Evolutionary conservation across 2,888 invertebrate genomes (phyloP).

Genomic region (Caenorhabditis plicata): DNA sequence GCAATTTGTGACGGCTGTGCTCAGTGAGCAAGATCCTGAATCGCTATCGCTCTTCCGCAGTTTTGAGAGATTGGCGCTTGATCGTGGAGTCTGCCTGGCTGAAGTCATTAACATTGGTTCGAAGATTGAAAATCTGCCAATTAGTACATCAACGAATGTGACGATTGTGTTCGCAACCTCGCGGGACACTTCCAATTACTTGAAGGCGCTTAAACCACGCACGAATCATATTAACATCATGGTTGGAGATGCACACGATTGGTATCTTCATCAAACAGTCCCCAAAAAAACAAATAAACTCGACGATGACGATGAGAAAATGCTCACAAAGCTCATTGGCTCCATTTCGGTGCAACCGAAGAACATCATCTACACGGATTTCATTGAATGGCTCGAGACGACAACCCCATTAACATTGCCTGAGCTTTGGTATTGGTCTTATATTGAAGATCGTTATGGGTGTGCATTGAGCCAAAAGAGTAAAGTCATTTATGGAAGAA

Average conservation of each 20-base stretch:
- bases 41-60: slow-evolving; percentile 52
- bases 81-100: slow-evolving; percentile 57
- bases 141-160: too few relatives aligned
- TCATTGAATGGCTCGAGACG: slow-evolving; percentile 57
- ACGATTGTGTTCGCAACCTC: slow-evolving; percentile 55
- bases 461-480: slow-evolving; percentile 56
- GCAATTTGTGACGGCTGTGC: slow-evolving; percentile 58
- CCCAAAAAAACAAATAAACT: neutral
- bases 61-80: slow-evolving; percentile 51
- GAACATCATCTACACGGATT: slow-evolving; percentile 54
- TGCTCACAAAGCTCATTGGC: slow-evolving; percentile 54
- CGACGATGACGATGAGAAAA: too few relatives aligned
- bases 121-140: too few relatives aligned
- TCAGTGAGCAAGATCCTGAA: slow-evolving; percentile 52
- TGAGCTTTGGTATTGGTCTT: slow-evolving; percentile 54
- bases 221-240: slow-evolving; percentile 49
- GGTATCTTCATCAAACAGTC: slow-evolving; percentile 43
- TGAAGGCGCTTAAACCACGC: slow-evolving; percentile 16
- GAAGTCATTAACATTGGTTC: slow-evolving; percentile 46
- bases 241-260: slow-evolving; percentile 63
- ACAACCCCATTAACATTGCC: slow-evolving; percentile 60
- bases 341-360: slow-evolving; percentile 60
- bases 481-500: slow-evolving; percentile 53
- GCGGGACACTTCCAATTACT: slow-evolving; percentile 38
- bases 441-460: slow-evolving; percentile 46